Base-by-base conservation (phyloP, 2,797 vertebrate species). In the Petrocephalus schoutedeni region DNA sequence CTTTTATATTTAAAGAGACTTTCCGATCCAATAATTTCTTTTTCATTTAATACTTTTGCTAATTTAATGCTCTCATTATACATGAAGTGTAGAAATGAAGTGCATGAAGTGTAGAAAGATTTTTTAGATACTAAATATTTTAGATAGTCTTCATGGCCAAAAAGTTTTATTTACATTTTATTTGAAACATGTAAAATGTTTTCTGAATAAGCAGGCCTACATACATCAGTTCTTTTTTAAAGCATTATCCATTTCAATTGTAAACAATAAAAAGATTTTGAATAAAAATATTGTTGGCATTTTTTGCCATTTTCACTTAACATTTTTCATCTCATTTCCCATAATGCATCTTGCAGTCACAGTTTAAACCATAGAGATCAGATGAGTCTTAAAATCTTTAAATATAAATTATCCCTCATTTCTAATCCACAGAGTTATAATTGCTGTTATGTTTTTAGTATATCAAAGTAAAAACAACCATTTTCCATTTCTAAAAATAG, bases 1-100 rank as follows among this genome's bases (percentile, higher is more conserved):
- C 67, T 64, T 85, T 89, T 56, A 4, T 67, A 67, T 57, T 87
- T 83, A 58, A 23, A 61, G 23, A 67, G 49, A 12, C 36, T 74
- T 77, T 54, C 64, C 36, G 19, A 87, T 86, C 21, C 23, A 87
- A n/a, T 7, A 5, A 64, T 54, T 3, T 64, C 21, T 74, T 12
- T 54, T 28, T 28, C 1, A 2, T 8, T 53, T 56, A 56, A 85
- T 80, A 49, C 16, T 67, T 49, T 49, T 80, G 57, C 12, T 59
- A 59, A 14, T 14, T 59, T 59, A 59, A n/a, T n/a, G 12, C 19
- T 59, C 19, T 64, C 19, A 6, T 21, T 12, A 23, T 64, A 7
- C 59, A 28, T 28, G 28, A n/a, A n/a, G 16, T 2, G 4, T 7
- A 4, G 1, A 1, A 45, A 36, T 77, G 36, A 12, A 7, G n/a